A percentile compares a stretch with the other conserved stretches of the same genome.
These are phyloP conservation scores for Bruchidius siliquastri DNA, from an alignment of 2,888 invertebrate species.

Conservation along the genomic window DNA sequence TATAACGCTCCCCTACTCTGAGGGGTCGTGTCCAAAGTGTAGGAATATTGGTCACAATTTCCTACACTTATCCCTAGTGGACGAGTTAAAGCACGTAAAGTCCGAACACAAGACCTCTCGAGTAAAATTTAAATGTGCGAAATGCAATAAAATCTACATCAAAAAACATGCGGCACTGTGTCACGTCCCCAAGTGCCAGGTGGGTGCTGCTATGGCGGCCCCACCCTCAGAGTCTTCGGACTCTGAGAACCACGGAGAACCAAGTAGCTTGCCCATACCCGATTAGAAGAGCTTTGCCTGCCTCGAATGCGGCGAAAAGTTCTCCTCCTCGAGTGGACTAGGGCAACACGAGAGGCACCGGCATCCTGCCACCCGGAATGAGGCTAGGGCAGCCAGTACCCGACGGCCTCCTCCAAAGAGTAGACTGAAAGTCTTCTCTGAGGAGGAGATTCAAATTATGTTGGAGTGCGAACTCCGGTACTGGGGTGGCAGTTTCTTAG, in stretches of 20 bases:
- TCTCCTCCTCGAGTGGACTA: too few species aligned
- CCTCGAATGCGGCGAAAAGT: too few species aligned
- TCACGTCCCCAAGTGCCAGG: not conserved
- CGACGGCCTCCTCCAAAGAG: not conserved
- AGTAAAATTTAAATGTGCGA: not conserved
- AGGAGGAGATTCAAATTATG: constrained; percentile 1
- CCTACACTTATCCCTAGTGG: too few species aligned
- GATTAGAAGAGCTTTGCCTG: too few species aligned
- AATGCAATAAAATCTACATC: not conserved
- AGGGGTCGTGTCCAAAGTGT: too few species aligned
- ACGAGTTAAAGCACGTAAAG: not conserved
- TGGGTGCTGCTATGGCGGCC: not conserved
- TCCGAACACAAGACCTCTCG: not conserved
- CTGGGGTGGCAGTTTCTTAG: not conserved
- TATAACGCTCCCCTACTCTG: too few species aligned
- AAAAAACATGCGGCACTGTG: not conserved
- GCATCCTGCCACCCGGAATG: constrained; percentile 1
- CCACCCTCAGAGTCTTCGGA: not conserved
- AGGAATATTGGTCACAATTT: too few species aligned
- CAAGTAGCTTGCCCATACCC: too few species aligned
- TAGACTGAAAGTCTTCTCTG: not conserved
- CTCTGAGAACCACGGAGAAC: not conserved
- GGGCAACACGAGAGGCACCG: not conserved
- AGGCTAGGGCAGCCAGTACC: constrained; percentile 1
- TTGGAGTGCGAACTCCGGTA: constrained; percentile 3